phyloP scores from a whole-genome alignment of 2,888 invertebrate genomes.

The Ormyrus nitidulus region DNA sequence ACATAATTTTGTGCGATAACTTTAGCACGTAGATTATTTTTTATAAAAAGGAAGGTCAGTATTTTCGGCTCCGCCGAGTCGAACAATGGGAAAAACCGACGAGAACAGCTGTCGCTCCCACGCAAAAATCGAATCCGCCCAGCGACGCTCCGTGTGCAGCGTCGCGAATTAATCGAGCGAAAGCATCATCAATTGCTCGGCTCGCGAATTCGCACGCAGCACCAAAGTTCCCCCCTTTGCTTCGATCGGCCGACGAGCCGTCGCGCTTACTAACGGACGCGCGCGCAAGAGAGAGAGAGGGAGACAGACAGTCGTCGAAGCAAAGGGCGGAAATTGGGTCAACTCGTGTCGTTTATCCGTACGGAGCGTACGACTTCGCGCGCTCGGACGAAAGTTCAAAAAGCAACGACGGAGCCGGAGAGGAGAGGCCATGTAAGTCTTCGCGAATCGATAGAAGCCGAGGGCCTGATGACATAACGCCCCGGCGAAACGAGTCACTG shows the following conservation, averaged over 20 bases:
- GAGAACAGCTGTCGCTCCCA: not conserved
- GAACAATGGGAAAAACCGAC: too few relatives aligned
- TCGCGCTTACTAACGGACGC: not conserved
- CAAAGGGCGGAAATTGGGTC: conserved; percentile 47
- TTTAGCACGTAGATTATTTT: too few relatives aligned
- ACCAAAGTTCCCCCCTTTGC: conserved; percentile 9
- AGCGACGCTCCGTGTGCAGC: not conserved
- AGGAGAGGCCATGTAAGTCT: conserved; percentile 65
- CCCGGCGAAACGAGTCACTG: conserved; percentile 1
- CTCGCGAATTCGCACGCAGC: conserved; percentile 28
- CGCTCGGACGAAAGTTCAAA: conserved; percentile 60
- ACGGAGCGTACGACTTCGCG: conserved; percentile 47
- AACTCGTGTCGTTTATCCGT: conserved; percentile 41
- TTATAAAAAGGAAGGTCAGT: too few relatives aligned
- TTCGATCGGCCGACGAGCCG: conserved; percentile 1
- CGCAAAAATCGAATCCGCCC: conserved; percentile 18
- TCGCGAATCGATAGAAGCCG: conserved; percentile 74
- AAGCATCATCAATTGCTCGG: conserved; percentile 10
- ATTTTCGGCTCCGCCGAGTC: too few relatives aligned
- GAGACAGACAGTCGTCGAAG: too few relatives aligned
- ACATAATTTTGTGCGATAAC: too few relatives aligned
- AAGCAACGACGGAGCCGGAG: conserved; percentile 52
- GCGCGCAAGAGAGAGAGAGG: not conserved
- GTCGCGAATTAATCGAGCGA: conserved; percentile 34
- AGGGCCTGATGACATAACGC: conserved; percentile 56